Evolutionary conservation across 2,888 invertebrate genomes (phyloP).

Genomic region (Callosobruchus maculatus): DNA sequence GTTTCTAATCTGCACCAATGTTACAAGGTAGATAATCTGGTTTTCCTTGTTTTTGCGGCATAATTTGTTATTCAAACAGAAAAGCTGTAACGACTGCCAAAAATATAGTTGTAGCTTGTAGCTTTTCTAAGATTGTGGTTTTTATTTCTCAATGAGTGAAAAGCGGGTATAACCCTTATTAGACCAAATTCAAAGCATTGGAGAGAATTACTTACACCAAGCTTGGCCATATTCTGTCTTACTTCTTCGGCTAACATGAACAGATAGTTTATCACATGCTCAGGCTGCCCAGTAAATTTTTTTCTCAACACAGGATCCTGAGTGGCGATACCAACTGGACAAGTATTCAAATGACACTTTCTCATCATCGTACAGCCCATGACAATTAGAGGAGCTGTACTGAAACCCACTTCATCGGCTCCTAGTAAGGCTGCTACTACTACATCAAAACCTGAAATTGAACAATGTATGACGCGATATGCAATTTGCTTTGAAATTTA

Average conservation of each 20-base stretch:
- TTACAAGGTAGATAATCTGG: no score
- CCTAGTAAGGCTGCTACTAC: conserved; percentile 93
- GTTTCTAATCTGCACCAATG: no score
- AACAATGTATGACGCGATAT: neutral
- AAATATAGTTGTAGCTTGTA: no score
- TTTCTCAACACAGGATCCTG: conserved; percentile 93
- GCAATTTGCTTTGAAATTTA: no score
- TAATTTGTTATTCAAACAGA: no score
- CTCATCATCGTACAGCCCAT: conserved; percentile 99
- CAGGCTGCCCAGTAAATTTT: conserved; percentile 97
- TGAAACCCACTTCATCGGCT: conserved; percentile 98
- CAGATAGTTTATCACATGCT: conserved; percentile 95
- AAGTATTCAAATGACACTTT: conserved; percentile 98
- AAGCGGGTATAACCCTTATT: no score
- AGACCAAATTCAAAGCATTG: no score
- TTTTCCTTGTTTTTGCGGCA: no score
- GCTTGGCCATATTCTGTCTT: conserved; percentile 82
- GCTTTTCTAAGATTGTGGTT: no score
- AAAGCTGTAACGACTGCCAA: no score
- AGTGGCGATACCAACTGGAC: conserved; percentile 98
- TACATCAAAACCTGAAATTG: conserved; percentile 77
- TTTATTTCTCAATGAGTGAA: no score
- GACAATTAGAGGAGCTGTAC: conserved; percentile 95
- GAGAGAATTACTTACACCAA: conserved; percentile 71
- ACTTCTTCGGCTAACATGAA: conserved; percentile 98